Conservation (phyloP, 2,113 vertebrate genomes). For the Rhinoderma darwinii region DNA sequence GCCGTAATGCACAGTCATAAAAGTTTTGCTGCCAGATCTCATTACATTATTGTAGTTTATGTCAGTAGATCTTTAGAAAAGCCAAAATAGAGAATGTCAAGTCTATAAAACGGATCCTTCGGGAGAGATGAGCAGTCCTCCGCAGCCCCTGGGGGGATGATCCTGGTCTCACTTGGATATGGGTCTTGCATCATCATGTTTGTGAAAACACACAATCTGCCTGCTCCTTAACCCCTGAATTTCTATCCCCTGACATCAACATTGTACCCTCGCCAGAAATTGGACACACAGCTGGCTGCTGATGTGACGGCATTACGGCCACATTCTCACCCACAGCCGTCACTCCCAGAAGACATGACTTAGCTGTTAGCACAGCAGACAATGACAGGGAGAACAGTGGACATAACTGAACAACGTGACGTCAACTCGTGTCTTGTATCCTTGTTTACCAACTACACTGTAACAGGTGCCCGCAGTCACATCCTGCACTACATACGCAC, state of each 20-base stretch:
- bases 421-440: slow-evolving; percentile 15
- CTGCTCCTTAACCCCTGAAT: slow-evolving; percentile 72
- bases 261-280: slow-evolving; percentile 71
- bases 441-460: slow-evolving; percentile 22
- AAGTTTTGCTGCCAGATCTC: neutral
- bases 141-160: neutral
- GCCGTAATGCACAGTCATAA: too few relatives aligned
- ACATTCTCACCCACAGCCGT: slow-evolving; percentile 72
- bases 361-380: slow-evolving; percentile 64
- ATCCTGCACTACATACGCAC: neutral
- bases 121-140: neutral
- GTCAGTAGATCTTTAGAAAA: neutral
- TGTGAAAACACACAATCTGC: slow-evolving; percentile 60
- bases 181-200: slow-evolving; percentile 52
- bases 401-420: slow-evolving; percentile 32
- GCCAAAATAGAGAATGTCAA: neutral
- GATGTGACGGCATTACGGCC: slow-evolving; percentile 65
- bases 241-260: slow-evolving; percentile 68
- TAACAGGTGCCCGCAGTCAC: slow-evolving; percentile 19
- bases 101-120: neutral
- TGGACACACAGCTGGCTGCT: slow-evolving; percentile 76
- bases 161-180: slow-evolving; percentile 19
- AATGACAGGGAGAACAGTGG: slow-evolving; percentile 39
- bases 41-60: neutral
- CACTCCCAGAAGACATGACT: slow-evolving; percentile 70